These are phyloP conservation scores for Chrosomus eos DNA, from an alignment of 2,797 vertebrate species.

Conservation along the genomic window DNA sequence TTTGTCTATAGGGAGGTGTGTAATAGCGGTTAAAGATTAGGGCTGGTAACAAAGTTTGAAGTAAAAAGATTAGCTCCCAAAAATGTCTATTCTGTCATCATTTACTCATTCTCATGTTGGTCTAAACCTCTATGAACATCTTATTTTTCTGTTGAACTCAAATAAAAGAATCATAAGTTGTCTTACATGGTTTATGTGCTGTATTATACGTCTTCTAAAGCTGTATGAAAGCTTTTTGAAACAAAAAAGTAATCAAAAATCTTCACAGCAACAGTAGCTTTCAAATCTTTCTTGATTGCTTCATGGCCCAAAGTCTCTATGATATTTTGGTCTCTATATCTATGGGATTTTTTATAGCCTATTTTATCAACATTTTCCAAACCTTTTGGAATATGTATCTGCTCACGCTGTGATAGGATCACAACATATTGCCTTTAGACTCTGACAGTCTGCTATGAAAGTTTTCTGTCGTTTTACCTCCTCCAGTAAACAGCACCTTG, in stretches of 20 bases:
- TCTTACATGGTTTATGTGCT: not conserved
- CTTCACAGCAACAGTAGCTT: not conserved
- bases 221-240: not conserved
- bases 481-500: conserved; percentile 17
- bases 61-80: not conserved
- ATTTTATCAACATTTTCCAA: not conserved
- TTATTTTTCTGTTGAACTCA: not conserved
- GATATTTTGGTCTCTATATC: not conserved
- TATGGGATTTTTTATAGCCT: not conserved
- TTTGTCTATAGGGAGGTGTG: not conserved
- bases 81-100: not conserved
- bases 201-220: not conserved
- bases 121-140: not conserved
- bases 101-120: not conserved
- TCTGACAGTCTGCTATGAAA: not conserved
- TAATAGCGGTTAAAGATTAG: not conserved
- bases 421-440: not conserved
- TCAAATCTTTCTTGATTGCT: not conserved
- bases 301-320: not conserved
- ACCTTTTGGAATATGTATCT: not conserved
- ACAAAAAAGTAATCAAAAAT: not conserved
- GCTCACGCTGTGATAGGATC: not conserved
- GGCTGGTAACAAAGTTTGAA: not conserved
- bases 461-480: conserved; percentile 1
- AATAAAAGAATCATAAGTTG: not conserved